These are phyloP conservation scores for Octonoba sinensis DNA, from an alignment of 2,888 invertebrate genomes.

Conservation along the genomic window DNA sequence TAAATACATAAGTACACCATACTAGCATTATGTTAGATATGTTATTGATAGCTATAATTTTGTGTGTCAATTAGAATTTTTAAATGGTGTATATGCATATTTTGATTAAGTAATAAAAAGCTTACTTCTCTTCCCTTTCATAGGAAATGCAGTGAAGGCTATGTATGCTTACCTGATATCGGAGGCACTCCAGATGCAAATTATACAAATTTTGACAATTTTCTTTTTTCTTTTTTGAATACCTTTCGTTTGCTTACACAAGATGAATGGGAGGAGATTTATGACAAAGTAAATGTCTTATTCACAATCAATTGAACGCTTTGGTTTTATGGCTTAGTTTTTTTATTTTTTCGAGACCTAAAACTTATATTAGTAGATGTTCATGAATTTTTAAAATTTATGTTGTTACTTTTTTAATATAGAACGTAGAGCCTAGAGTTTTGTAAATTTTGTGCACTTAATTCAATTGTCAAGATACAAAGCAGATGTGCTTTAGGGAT, in stretches of 20 bases:
- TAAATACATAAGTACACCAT: too few species aligned
- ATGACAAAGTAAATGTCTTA: slow-evolving; percentile 15
- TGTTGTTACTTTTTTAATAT: too few species aligned
- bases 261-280: slow-evolving; percentile 33
- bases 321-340: too few species aligned
- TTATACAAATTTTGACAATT: slow-evolving; percentile 36
- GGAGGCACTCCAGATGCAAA: neutral
- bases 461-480: too few species aligned
- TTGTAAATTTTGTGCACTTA: too few species aligned
- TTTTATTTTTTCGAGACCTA: too few species aligned
- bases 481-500: too few species aligned
- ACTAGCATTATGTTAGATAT: too few species aligned
- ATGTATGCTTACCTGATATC: slow-evolving; percentile 30
- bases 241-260: slow-evolving; percentile 36
- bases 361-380: too few species aligned
- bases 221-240: slow-evolving; percentile 27
- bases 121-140: neutral
- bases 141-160: slow-evolving; percentile 29
- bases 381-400: too few species aligned
- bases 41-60: too few species aligned
- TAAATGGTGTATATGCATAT: neutral
- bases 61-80: neutral
- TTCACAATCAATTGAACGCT: neutral
- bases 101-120: neutral
- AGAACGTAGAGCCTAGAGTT: too few species aligned